Base-by-base conservation (phyloP, 1,140 invertebrate genomes). In the Archivesica marissinica region DNA sequence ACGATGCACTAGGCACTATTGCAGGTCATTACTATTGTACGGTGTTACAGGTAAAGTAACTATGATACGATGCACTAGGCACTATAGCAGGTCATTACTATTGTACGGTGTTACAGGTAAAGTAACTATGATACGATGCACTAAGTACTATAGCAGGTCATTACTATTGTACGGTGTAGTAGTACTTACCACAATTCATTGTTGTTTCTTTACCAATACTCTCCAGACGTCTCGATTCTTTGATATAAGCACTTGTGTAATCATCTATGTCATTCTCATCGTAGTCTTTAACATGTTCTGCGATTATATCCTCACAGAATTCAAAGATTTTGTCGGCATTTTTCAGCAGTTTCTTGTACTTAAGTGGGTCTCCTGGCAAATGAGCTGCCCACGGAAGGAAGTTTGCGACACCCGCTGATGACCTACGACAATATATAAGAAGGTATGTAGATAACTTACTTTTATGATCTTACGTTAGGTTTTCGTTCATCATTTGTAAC, bases 201-300 rank as follows among this genome's bases (percentile, higher is more conserved):
- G 68, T 78, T 20, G 80, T 85, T 30, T 17, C 4, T 47, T 83
- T 74, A n/a, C 79, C 82, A 7, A 33, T 20, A 11, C 72, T 47
- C 41, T 87, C 66, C 25, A 72, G 50, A 33, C 41, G 75, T 20
- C 78, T 87, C 66, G 87, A 84, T 50, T 89, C 86, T 39, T 59
- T 33, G 17, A 88, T 80, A 70, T 90, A 90, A 7, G 75, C 81
- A 33, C 75, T 68, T 47, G 88, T 86, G 3, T 88, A 77, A 78
- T 86, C 81, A n/a, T 86, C 59, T 1, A 85, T 75, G 4, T 88
- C 54, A 39, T 87, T 79, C 15, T 81, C 82, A 33, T 87, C 82
- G 54, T 83, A 86, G 0, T 75, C 44, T 15, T 87, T 41, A 9
- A 84, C 25, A 50, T 86, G 77, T 66, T 88, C 80, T 6, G 44